Evolutionary conservation across 2,888 invertebrate species (phyloP), one percentile per base, ranked within the genome.

Genomic region (Stegophylla sp.): DNA sequence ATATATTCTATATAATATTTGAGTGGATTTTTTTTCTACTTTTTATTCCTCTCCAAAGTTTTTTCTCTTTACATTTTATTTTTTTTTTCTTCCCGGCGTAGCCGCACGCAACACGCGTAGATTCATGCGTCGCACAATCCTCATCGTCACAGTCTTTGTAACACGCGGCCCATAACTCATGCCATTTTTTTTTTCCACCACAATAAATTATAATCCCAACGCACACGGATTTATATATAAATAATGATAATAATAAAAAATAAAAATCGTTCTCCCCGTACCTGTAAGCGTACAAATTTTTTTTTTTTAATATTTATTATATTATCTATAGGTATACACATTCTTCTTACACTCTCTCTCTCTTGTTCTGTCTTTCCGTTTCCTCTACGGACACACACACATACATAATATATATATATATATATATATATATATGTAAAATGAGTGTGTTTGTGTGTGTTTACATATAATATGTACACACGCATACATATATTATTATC

Each of bases 171-270:
- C 77, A 77, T 77, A 77, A 77, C 67, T 77, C 77, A 77, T 77
- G 77, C 77, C 77, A 59, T 77, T 77, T 77, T 73, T 77, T 73
- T 71, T 67, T 56, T 45, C 66, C 28, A 45, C 56, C 59, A 67
- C 56, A 12, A 77, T 77, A 77, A 77, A 77, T 77, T 77, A 77
- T 69, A 48, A 66, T 76, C 28, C 43, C 48, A 64, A 48, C 67
- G 15, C 56, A 20, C 20, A 56, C 20, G 28, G 59, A 69, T 77
- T 67, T 77, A 75, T 64, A 75, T 64, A 75, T 64, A 64, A 51
- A 74, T 74, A 74, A 75, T 64, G n/a, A 61, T 28, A 17, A 23
- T 61, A 34, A 61, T 51, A 75, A 41, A 75, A 74, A 63, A 51
- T 43, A 73, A 48, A 61, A 74, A 61, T 28, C 20, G 7, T 48